phyloP scores from a whole-genome alignment of 2,113 vertebrate genomes.

The Trogon surrucura region DNA sequence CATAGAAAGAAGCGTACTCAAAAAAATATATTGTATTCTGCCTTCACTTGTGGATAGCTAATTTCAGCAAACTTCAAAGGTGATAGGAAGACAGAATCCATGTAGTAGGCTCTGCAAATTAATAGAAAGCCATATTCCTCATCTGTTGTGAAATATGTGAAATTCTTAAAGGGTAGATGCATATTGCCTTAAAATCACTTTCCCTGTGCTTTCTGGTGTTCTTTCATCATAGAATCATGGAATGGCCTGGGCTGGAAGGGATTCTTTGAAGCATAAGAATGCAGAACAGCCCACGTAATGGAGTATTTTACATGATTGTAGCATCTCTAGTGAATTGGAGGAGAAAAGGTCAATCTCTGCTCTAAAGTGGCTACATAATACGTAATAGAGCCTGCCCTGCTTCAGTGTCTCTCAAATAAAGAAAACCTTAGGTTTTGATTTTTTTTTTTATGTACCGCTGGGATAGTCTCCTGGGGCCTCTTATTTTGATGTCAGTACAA shows the following conservation, averaged over 20 bases:
- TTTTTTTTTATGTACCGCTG: not conserved
- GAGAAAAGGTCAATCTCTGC: not conserved
- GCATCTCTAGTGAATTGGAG: not conserved
- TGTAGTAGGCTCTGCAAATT: not conserved
- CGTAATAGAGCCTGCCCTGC: not conserved
- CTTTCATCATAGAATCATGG: too few relatives aligned
- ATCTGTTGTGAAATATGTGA: not conserved
- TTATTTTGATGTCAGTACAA: not conserved
- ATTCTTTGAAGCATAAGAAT: not conserved
- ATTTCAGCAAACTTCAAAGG: too few relatives aligned
- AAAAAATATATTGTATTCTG: not conserved
- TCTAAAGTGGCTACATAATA: not conserved
- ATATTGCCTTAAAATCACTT: not conserved
- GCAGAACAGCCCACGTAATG: not conserved
- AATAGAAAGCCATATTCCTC: not conserved
- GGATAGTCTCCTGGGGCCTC: not conserved
- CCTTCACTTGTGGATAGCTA: too few relatives aligned
- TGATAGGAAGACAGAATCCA: not conserved
- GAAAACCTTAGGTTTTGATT: not conserved
- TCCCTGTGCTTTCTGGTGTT: not conserved
- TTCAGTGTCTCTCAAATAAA: not conserved
- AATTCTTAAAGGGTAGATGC: not conserved
- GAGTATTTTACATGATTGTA: not conserved
- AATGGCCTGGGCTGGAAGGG: too few relatives aligned
- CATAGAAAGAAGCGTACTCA: not conserved